A percentile compares a stretch with the other conserved stretches of the same genome.
phyloP scores from a whole-genome alignment of 2,888 invertebrate genomes.

The Acanthopleura granulata region DNA sequence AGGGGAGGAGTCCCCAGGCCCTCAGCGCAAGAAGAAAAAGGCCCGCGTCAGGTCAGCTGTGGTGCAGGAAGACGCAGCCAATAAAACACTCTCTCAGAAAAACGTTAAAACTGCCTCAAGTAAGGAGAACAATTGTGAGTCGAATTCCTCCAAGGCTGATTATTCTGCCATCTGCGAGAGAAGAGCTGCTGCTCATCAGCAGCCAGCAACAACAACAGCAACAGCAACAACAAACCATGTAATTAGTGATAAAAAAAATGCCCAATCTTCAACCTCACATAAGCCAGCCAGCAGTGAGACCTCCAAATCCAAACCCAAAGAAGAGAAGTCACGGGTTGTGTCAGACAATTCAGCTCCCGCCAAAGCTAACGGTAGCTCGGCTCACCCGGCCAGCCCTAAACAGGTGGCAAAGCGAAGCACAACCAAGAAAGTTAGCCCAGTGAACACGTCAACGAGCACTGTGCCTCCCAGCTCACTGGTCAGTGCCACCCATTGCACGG shows the following conservation, averaged over 20 bases:
- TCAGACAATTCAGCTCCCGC: background rate
- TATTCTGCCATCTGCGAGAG: background rate
- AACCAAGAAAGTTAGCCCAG: slow-evolving; percentile 21
- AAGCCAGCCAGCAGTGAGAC: background rate
- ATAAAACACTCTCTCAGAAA: too few relatives aligned
- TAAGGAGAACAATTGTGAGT: too few relatives aligned
- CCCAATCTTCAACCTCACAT: background rate
- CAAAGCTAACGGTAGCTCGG: background rate
- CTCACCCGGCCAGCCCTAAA: slow-evolving; percentile 19
- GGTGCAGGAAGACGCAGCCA: background rate
- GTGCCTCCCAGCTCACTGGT: background rate
- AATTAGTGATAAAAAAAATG: background rate
- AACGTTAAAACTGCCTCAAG: too few relatives aligned
- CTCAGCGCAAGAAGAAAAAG: slow-evolving; percentile 9
- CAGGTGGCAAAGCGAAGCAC: slow-evolving; percentile 30
- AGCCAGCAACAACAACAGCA: background rate
- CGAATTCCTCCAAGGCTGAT: too few relatives aligned
- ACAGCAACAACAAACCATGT: background rate
- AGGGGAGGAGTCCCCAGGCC: background rate
- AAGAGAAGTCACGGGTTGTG: background rate
- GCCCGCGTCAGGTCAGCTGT: background rate
- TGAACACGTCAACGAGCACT: background rate
- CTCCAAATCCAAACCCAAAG: background rate
- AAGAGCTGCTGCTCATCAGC: background rate
- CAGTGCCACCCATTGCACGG: slow-evolving; percentile 27